phyloP scores from a whole-genome alignment of 2,888 invertebrate species.

The Mythimna lalbum region DNA sequence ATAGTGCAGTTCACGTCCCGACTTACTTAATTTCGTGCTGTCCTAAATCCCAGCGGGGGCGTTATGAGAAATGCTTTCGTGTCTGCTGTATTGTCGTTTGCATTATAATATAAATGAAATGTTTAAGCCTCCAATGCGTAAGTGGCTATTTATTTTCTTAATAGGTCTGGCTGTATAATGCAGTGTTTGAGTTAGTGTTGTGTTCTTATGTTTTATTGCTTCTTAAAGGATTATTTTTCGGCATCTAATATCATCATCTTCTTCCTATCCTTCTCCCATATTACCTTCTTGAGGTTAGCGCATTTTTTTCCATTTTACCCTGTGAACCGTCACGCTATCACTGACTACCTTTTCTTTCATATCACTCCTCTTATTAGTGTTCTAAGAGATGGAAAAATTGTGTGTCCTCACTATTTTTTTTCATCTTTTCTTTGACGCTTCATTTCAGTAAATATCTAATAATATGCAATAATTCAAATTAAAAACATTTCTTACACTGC shows the following conservation, averaged over 20 bases:
- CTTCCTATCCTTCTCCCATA: too few relatives aligned
- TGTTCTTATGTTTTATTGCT: background rate
- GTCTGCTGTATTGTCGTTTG: constrained; percentile 25
- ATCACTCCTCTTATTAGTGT: too few relatives aligned
- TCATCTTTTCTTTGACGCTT: too few relatives aligned
- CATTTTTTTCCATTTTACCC: too few relatives aligned
- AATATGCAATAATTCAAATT: background rate
- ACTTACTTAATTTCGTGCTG: constrained; percentile 23
- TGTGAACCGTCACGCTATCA: too few relatives aligned
- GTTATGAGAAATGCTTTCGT: constrained; percentile 21
- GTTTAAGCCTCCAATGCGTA: constrained; percentile 1
- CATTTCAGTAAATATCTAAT: too few relatives aligned
- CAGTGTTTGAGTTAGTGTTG: constrained; percentile 2
- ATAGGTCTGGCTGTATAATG: background rate
- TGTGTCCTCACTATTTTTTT: too few relatives aligned
- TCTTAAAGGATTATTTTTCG: background rate
- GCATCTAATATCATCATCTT: too few relatives aligned
- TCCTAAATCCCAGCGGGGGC: constrained; percentile 26
- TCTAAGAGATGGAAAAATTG: too few relatives aligned
- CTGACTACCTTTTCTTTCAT: too few relatives aligned
- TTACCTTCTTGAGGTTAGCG: too few relatives aligned
- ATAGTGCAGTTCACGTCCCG: constrained; percentile 14
- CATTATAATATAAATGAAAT: constrained; percentile 33
- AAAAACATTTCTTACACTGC: background rate
- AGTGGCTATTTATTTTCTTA: constrained; percentile 21